Base-by-base conservation (phyloP, 2,888 invertebrate genomes). In the Bombylius discolor region DNA sequence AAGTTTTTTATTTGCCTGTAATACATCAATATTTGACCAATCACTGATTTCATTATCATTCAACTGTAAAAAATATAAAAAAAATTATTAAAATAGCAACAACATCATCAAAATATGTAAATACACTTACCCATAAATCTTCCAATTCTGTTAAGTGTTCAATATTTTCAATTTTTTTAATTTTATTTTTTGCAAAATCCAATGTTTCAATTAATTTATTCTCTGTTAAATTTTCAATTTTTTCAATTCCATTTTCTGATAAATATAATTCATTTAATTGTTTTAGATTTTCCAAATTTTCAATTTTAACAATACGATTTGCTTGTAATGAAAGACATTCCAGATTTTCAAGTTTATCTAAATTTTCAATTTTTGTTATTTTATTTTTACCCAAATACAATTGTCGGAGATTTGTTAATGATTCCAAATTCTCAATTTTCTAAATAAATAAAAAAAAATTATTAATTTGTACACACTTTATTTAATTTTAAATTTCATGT, bases 361-460 rank as follows among this genome's bases (percentile, higher is more conserved):
- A 71, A 67, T 94, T 90, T 65, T 91, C 81, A 51, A 99, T 85
- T 72, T 87, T 86, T 0, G 80, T 76, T 60, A 99, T 92, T 78
- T 97, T 98, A 74, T 99, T 99, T 74, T 94, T 98, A 13, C 94
- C 98, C 55, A 96, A 75, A 74, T 84, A 99, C 12, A 95, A 76
- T 64, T 86, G 85, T 23, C 83, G 84, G 23, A 99, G 75, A 55
- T 83, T 82, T 4, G 77, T 79, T 59, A 98, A 73, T 1, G 81
- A 81, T 5, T 87, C 85, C 11, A 99, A 72, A 72, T 95, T 91
- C 70, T 91, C 89, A 62, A 99, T 91, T 68, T 82, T 84, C 83
- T 90, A 76, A 13, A 62, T 75, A 70, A 49, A 49, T 34, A 14
- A n/a, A 45, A 45, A 14, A n/a, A 14, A 45, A n/a, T 42, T 5